phyloP scores from a whole-genome alignment of 2,888 invertebrate genomes.

The Saturnia pavonia region DNA sequence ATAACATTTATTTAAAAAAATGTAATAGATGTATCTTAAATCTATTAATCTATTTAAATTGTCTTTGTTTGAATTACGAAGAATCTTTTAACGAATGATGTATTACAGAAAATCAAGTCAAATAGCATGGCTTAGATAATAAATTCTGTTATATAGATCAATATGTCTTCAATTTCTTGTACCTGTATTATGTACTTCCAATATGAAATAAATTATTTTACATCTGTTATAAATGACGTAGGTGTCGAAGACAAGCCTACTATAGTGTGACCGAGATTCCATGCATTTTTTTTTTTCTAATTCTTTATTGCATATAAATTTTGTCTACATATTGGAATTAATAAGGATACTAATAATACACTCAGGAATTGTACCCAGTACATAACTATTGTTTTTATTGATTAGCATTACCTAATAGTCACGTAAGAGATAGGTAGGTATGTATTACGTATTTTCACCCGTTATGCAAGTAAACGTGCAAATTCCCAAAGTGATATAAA shows the following conservation, averaged over 20 bases:
- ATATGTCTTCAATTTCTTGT: neutral
- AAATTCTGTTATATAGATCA: neutral
- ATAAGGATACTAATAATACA: constrained; percentile 27
- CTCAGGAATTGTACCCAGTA: constrained; percentile 71
- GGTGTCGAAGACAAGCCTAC: neutral
- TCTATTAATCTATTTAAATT: no score
- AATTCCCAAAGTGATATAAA: constrained; percentile 79
- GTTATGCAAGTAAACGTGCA: constrained; percentile 79
- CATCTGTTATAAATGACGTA: neutral
- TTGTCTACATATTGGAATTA: constrained; percentile 1
- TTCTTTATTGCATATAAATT: neutral
- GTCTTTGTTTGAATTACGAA: no score
- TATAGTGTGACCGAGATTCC: neutral
- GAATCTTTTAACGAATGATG: neutral
- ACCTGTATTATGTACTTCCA: neutral
- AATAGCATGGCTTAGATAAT: neutral
- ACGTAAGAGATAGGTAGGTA: constrained; percentile 60
- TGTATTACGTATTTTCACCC: constrained; percentile 73
- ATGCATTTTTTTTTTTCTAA: neutral
- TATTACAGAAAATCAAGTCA: neutral
- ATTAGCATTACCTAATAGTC: constrained; percentile 35
- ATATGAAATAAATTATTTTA: neutral
- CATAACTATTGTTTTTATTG: constrained; percentile 64
- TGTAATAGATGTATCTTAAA: no score
- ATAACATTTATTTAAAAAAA: no score